Conservation (phyloP, 2,113 vertebrate genomes). For the Oryzias celebensis region DNA sequence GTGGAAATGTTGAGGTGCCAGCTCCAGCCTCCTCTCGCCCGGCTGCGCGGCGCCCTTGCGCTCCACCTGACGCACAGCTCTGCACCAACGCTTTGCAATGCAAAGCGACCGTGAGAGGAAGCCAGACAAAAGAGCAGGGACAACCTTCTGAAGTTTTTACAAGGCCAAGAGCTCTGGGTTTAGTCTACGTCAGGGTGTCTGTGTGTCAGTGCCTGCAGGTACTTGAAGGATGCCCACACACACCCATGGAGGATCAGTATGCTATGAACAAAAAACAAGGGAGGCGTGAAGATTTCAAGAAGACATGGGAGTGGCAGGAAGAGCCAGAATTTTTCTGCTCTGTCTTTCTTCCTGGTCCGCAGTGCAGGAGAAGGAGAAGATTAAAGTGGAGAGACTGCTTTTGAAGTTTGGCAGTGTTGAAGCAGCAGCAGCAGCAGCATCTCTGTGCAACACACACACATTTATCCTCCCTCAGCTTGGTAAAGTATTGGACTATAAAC, state of each 20-base stretch:
- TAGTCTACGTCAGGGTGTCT: constrained; percentile 12
- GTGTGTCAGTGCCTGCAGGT: background rate
- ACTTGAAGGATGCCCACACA: background rate
- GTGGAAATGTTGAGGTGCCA: constrained; percentile 59
- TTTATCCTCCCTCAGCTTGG: constrained; percentile 31
- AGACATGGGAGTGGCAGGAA: constrained; percentile 49
- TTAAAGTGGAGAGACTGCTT: constrained; percentile 68
- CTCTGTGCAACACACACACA: constrained; percentile 18
- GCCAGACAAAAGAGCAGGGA: constrained; percentile 21
- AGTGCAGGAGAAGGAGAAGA: constrained; percentile 68
- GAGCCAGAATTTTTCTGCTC: constrained; percentile 35
- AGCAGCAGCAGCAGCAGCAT: constrained; percentile 34
- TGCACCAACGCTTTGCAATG: constrained; percentile 48
- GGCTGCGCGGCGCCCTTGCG: constrained; percentile 24
- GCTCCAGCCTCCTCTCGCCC: constrained; percentile 18
- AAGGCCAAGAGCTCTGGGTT: constrained; percentile 33
- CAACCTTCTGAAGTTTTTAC: constrained; percentile 46
- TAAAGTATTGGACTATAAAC: constrained; percentile 55
- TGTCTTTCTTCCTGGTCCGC: constrained; percentile 61
- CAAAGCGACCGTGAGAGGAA: constrained; percentile 42
- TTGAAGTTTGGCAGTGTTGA: constrained; percentile 69
- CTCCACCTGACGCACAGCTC: constrained; percentile 63
- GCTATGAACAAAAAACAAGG: constrained; percentile 8
- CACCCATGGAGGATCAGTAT: constrained; percentile 3
- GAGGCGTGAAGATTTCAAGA: constrained; percentile 22